phyloP scores from a whole-genome alignment of 2,888 invertebrate species.

The Drosophila pegasa region DNA sequence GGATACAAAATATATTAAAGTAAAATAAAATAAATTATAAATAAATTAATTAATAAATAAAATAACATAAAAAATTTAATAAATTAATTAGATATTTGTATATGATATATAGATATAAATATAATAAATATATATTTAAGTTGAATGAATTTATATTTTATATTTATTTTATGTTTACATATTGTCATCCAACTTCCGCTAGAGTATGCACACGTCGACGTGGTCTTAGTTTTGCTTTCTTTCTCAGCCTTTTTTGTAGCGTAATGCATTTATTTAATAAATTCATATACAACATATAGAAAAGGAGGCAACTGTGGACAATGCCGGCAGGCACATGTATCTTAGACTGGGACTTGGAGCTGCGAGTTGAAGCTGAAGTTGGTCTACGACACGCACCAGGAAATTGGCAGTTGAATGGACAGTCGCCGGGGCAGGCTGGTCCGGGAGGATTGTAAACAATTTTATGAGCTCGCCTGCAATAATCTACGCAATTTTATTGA shows the following conservation, averaged over 20 bases:
- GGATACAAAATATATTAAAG: too few relatives aligned
- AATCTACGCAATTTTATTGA: conserved; percentile 80
- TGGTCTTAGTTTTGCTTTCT: not conserved
- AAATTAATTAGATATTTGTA: too few relatives aligned
- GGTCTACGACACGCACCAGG: conserved; percentile 61
- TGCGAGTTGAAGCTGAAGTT: conserved; percentile 13
- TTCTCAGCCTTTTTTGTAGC: conserved; percentile 44
- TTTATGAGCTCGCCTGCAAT: conserved; percentile 80
- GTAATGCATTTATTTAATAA: conserved; percentile 82
- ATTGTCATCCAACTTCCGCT: not conserved
- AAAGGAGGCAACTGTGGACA: conserved; percentile 56
- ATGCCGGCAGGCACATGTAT: conserved; percentile 49
- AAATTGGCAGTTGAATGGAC: conserved; percentile 71
- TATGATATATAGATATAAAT: too few relatives aligned
- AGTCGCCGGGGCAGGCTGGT: conserved; percentile 23
- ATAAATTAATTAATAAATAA: too few relatives aligned
- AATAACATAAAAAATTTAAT: too few relatives aligned
- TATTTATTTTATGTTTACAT: too few relatives aligned
- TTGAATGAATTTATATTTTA: too few relatives aligned
- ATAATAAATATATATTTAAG: too few relatives aligned
- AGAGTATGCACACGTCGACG: conserved; percentile 28
- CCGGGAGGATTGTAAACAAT: conserved; percentile 70
- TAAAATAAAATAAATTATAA: too few relatives aligned
- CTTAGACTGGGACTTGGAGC: conserved; percentile 14
- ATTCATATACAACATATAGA: conserved; percentile 64